These are phyloP conservation scores for Neosilurus mollespiculum DNA, from an alignment of 2,797 vertebrate genomes.

Conservation along the genomic window DNA sequence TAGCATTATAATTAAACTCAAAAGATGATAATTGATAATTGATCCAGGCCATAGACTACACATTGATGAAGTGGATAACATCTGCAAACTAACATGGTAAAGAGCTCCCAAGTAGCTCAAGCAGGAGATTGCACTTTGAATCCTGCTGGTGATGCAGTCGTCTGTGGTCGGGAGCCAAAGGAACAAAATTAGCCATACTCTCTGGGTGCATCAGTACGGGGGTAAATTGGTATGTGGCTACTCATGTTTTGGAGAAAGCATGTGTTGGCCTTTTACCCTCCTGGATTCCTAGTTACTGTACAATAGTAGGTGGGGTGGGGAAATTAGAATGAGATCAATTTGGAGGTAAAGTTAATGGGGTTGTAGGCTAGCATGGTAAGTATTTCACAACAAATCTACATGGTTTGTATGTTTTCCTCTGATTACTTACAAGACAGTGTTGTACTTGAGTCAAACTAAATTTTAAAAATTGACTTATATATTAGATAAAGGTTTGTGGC, in stretches of 20 bases:
- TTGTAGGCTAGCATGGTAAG: constrained; percentile 39
- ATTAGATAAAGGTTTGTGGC: background rate
- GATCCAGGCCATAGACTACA: background rate
- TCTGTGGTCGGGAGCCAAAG: background rate
- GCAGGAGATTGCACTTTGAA: background rate
- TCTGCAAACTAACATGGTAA: background rate
- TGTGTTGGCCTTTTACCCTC: background rate
- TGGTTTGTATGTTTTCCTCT: background rate
- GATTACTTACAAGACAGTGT: background rate
- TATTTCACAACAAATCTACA: constrained; percentile 32
- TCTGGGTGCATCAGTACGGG: background rate
- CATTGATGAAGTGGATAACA: background rate
- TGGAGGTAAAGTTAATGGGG: background rate
- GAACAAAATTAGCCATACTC: background rate
- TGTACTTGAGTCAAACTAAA: background rate
- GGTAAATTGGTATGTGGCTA: background rate
- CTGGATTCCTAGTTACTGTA: background rate
- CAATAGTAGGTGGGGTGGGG: background rate
- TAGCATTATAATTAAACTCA: background rate
- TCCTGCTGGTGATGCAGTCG: background rate
- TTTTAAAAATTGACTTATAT: background rate
- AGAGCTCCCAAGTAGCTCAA: background rate
- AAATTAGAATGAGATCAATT: background rate
- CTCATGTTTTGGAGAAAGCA: background rate
- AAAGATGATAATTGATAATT: background rate